Base-by-base conservation (phyloP, 1,140 invertebrate species). In the Branchinecta lindahli region DNA sequence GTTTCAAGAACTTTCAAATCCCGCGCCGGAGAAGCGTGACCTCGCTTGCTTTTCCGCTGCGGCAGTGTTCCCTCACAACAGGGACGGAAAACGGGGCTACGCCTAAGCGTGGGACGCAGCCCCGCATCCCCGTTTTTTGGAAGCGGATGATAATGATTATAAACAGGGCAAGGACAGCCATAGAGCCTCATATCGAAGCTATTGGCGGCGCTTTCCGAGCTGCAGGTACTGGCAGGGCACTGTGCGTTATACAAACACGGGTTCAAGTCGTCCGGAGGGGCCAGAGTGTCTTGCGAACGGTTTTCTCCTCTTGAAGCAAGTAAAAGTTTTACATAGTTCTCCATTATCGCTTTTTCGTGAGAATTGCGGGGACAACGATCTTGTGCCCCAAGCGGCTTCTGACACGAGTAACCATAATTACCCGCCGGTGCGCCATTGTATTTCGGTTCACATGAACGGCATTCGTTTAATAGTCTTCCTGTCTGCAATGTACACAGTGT, bases 161-260 rank as follows among this genome's bases (percentile, higher is more conserved):
- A 20, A n/a, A 46, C 18, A 18, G 20, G 44, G n/a, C 68, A 47
- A n/a, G 20, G 44, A 18, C 70, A 8, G 45, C 61, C n/a, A 66
- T 70, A 77, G 52, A 77, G 72, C 10, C 75, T 73, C 7, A 77
- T 74, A 52, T 77, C 75, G 69, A 77, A 77, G 70, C 76, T 77
- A 66, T 77, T 76, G 8, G 75, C 74, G n/a, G 76, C 76, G 68
- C 76, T 77, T 70, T 77, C 76, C 21, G 76, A 77, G 69, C 76
- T 77, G 68, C 76, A 77, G 44, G 76, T 75, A 68, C 76, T 77
- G 7, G 75, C 74, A 3, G 52, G 52, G 66, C 73, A 74, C 69
- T 70, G 75, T 61, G 74, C 66, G 10, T 66, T 20, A 66, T 66
- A 68, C 18, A 70, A 45, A 33, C 8, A 21, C 45, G 44, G 8